Conservation (phyloP, 2,113 vertebrate species). For the Gobio gobio region DNA sequence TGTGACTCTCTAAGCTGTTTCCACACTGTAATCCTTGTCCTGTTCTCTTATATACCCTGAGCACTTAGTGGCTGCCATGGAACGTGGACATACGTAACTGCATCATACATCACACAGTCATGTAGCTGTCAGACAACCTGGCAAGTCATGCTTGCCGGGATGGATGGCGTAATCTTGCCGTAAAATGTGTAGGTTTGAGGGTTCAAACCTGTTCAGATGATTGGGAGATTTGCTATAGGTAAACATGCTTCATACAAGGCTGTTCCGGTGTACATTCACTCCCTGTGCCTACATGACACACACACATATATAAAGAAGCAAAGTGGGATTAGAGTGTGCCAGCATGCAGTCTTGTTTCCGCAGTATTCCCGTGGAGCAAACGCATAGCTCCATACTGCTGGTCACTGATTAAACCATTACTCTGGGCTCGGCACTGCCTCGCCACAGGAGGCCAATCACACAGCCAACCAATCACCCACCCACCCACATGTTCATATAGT, state of each 20-base stretch:
- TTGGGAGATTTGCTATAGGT: neutral
- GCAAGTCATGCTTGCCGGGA: neutral
- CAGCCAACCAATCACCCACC: slow-evolving; percentile 40
- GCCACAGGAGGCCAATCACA: slow-evolving; percentile 54
- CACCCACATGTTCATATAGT: slow-evolving; percentile 41
- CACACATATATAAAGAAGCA: slow-evolving; percentile 2
- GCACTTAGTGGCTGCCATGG: neutral
- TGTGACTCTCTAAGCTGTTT: slow-evolving; percentile 51
- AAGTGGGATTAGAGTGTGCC: slow-evolving; percentile 65
- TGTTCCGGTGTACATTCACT: neutral
- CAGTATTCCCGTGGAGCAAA: slow-evolving; percentile 70
- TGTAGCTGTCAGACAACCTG: slow-evolving; percentile 14
- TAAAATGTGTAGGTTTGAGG: neutral
- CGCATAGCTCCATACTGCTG: slow-evolving; percentile 71
- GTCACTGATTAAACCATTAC: slow-evolving; percentile 70
- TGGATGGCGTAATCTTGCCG: neutral
- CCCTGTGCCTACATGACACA: neutral
- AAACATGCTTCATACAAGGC: neutral
- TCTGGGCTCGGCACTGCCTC: slow-evolving; percentile 52
- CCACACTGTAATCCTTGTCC: slow-evolving; percentile 31
- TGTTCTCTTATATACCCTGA: slow-evolving; percentile 33
- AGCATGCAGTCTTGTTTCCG: slow-evolving; percentile 71
- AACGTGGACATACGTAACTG: slow-evolving; percentile 5
- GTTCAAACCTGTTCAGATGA: slow-evolving; percentile 35
- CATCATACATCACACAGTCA: slow-evolving; percentile 34